phyloP scores from a whole-genome alignment of 2,888 invertebrate species.

The Sisyra terminalis region DNA sequence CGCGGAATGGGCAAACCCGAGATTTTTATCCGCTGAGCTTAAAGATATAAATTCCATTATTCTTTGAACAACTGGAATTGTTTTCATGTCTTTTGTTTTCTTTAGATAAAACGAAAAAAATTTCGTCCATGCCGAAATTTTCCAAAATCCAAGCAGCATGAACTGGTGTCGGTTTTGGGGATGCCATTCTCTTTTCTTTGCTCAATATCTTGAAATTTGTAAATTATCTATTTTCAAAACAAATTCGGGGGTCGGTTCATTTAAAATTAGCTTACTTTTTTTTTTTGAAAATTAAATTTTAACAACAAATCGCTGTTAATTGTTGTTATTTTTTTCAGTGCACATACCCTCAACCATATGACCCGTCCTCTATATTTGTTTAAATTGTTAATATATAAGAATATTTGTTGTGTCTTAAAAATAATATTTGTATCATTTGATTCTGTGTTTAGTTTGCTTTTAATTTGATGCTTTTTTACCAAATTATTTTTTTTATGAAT shows the following conservation, averaged over 20 bases:
- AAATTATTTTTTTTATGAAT: not conserved
- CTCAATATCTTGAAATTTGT: too few species aligned
- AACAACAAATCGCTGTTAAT: not conserved
- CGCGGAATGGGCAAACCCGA: too few species aligned
- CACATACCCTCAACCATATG: slow-evolving; percentile 3
- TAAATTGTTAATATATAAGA: not conserved
- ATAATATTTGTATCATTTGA: not conserved
- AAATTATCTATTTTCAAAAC: too few species aligned
- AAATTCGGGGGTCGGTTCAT: not conserved
- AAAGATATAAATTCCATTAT: too few species aligned
- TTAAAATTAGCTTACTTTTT: not conserved
- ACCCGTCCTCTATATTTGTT: not conserved
- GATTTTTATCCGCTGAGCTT: too few species aligned
- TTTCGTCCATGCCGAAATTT: too few species aligned
- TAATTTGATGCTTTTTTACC: not conserved
- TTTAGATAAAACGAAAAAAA: too few species aligned
- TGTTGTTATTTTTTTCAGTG: slow-evolving; percentile 3
- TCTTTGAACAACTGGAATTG: too few species aligned
- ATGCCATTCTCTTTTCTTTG: too few species aligned
- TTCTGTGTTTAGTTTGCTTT: not conserved
- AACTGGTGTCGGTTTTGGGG: too few species aligned
- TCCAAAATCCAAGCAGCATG: too few species aligned
- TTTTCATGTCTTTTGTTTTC: too few species aligned
- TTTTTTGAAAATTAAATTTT: not conserved
- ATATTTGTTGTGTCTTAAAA: not conserved